Conservation (phyloP, 2,797 vertebrate genomes). For the Astyanax mexicanus region DNA sequence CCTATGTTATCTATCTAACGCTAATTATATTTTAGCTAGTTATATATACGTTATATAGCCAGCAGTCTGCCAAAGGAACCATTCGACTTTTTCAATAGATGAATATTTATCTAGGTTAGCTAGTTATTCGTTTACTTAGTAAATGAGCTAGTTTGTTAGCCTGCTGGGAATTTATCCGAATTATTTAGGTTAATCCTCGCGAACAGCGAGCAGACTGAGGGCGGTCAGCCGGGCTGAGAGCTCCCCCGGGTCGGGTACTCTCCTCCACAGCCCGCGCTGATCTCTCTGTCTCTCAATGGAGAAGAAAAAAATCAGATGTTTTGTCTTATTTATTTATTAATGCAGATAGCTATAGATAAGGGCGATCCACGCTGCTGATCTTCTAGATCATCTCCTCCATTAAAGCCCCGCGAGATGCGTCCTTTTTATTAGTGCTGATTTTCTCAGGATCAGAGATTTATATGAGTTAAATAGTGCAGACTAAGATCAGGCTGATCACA, state of each 20-base stretch:
- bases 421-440: neutral
- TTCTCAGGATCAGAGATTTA: neutral
- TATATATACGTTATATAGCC: too few species aligned
- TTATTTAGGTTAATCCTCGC: neutral
- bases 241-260: slow-evolving; percentile 38
- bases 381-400: neutral
- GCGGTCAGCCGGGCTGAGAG: neutral
- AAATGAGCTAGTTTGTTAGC: neutral
- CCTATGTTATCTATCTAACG: too few species aligned
- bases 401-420: too few species aligned
- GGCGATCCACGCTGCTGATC: neutral
- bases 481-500: too few species aligned
- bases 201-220: neutral
- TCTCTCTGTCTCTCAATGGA: slow-evolving; percentile 51
- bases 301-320: slow-evolving; percentile 56
- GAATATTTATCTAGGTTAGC: too few species aligned
- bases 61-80: neutral
- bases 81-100: slow-evolving; percentile 21
- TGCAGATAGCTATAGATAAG: neutral
- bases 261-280: neutral
- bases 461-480: too few species aligned
- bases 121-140: too few species aligned
- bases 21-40: too few species aligned
- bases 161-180: too few species aligned
- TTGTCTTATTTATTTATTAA: slow-evolving; percentile 62